Evolutionary conservation across 2,113 vertebrate species (phyloP).

Genomic region (Trematomus loennbergii): DNA sequence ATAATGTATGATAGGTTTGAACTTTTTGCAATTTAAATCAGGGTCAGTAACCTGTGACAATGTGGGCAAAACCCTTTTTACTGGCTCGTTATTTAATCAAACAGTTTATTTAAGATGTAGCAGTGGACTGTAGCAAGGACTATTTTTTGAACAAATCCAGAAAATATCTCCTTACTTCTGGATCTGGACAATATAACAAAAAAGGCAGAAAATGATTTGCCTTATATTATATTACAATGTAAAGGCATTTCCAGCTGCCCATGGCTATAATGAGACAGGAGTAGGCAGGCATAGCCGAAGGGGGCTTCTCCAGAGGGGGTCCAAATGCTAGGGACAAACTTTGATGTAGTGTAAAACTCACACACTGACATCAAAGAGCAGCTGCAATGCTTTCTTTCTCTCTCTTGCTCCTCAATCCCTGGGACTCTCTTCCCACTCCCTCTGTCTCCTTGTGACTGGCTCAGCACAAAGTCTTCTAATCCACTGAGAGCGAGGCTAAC

Average conservation of each 20-base stretch:
- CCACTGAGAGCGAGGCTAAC: constrained; percentile 65
- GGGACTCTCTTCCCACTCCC: constrained; percentile 5
- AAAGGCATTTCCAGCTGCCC: constrained; percentile 10
- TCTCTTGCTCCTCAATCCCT: constrained; percentile 2
- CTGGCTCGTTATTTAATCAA: background rate
- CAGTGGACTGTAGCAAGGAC: too few relatives aligned
- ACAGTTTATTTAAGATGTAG: background rate
- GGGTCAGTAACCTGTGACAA: background rate
- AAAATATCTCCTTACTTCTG: background rate
- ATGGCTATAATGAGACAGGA: constrained; percentile 44
- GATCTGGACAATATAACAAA: background rate
- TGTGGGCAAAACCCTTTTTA: background rate
- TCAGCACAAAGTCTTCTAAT: constrained; percentile 62
- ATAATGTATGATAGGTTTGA: background rate
- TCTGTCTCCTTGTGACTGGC: constrained; percentile 44
- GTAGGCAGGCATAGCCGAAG: constrained; percentile 14
- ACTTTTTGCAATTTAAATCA: background rate
- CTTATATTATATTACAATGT: constrained; percentile 41
- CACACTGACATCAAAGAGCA: constrained; percentile 38
- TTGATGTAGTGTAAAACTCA: constrained; percentile 26
- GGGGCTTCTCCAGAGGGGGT: constrained; percentile 33
- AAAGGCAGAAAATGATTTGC: constrained; percentile 19
- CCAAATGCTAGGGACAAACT: constrained; percentile 12
- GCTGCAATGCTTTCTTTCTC: constrained; percentile 1
- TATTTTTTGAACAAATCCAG: background rate